Conservation (phyloP, 2,888 invertebrate species). For the Fragum whitleyi region DNA sequence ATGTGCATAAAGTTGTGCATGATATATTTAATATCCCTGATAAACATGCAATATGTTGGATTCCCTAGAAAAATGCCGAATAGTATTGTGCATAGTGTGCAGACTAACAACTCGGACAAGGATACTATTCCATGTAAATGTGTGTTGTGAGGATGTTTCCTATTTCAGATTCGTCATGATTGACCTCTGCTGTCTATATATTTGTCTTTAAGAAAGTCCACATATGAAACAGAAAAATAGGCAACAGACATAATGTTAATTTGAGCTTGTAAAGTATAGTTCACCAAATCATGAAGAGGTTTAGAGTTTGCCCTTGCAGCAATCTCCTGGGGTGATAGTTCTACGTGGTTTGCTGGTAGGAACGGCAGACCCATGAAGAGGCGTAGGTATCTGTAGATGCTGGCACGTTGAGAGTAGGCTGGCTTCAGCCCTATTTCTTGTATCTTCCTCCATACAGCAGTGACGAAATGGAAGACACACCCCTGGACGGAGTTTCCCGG, state of each 20-base stretch:
- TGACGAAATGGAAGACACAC: neutral
- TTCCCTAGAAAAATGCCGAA: too few species aligned
- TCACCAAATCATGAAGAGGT: neutral
- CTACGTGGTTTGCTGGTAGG: constrained; percentile 20
- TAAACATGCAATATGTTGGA: too few species aligned
- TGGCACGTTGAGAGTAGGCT: constrained; percentile 31
- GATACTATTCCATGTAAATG: too few species aligned
- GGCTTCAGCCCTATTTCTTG: constrained; percentile 36
- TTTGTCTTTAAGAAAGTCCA: neutral
- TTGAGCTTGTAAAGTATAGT: constrained; percentile 20
- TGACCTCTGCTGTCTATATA: neutral
- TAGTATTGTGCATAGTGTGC: too few species aligned
- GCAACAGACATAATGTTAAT: too few species aligned
- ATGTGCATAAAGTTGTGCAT: too few species aligned
- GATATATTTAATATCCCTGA: too few species aligned
- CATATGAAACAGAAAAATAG: neutral
- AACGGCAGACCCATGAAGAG: too few species aligned
- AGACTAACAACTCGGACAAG: too few species aligned
- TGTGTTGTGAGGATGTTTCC: too few species aligned
- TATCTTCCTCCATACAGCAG: neutral
- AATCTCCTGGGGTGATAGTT: neutral
- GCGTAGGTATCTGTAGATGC: constrained; percentile 34
- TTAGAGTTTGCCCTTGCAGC: constrained; percentile 25
- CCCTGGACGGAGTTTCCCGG: neutral
- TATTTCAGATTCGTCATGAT: neutral